These are phyloP conservation scores for Danaus plexippus DNA, from an alignment of 1,140 invertebrate genomes.

Conservation along the genomic window DNA sequence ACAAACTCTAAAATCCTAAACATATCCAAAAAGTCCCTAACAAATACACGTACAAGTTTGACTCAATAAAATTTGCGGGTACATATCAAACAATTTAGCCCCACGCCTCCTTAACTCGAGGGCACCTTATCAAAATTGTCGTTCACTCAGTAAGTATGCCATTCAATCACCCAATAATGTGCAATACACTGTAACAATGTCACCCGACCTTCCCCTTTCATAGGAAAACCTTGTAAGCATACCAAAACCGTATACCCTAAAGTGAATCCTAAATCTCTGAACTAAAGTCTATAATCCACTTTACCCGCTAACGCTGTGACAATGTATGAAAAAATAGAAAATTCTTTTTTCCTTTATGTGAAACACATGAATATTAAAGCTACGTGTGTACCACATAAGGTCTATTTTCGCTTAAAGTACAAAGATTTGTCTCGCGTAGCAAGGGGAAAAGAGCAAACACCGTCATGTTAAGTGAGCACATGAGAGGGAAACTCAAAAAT, in stretches of 20 bases:
- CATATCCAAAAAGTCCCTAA: too few relatives aligned
- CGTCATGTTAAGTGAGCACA: conserved; percentile 69
- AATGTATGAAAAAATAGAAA: conserved; percentile 45
- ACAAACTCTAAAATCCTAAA: too few relatives aligned
- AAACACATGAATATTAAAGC: conserved; percentile 9
- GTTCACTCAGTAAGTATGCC: conserved; percentile 54
- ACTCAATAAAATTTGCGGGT: conserved; percentile 15
- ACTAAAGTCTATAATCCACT: conserved; percentile 12
- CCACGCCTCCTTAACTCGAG: conserved; percentile 43
- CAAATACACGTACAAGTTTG: too few relatives aligned
- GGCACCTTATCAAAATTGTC: conserved; percentile 64
- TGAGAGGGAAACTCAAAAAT: conserved; percentile 68
- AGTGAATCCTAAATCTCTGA: conserved; percentile 12
- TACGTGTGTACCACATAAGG: background rate
- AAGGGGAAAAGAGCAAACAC: conserved; percentile 65
- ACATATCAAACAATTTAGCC: conserved; percentile 35
- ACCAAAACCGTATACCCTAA: conserved; percentile 8
- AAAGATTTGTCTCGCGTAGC: conserved; percentile 22
- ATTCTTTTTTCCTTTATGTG: conserved; percentile 38
- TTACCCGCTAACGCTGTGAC: conserved; percentile 13
- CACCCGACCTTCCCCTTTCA: conserved; percentile 41
- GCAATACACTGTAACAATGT: conserved; percentile 69
- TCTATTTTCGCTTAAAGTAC: conserved; percentile 12
- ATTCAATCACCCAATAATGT: conserved; percentile 69
- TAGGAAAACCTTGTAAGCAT: conserved; percentile 30